Evolutionary conservation across 2,113 vertebrate species (phyloP), one percentile per base, ranked within the genome.

Genomic region (Cairina moschata): DNA sequence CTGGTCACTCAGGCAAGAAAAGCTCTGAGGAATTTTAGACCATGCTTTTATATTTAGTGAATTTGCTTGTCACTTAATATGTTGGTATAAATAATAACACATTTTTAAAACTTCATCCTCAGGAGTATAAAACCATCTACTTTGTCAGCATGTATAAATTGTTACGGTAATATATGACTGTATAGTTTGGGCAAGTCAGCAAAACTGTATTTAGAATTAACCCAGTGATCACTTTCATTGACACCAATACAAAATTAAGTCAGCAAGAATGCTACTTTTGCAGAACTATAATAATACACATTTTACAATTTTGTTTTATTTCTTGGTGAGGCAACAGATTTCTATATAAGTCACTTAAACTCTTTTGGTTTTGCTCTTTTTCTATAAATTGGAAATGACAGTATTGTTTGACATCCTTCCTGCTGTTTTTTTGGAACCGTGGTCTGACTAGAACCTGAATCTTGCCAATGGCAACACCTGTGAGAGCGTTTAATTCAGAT

Each of bases 161-260:
- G 54, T 67, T 86, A 21, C 50, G 93, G 86, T 86, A 90, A 90
- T 67, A 62, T 32, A 86, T 46, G 68, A 71, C 87, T 96, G 56
- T 62, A 91, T 1, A 44, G 71, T 86, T 94, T 65, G 44, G 60
- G 60, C 12, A 0, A 92, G 80, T 94, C 97, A 96, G 97, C 95
- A 95, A 78, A 96, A 88, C 36, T 76, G 67, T 50, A 88, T 80
- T 93, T 92, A 74, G 66, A 91, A 95, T 95, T 96, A 97, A 97
- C 63, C 10, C 36, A 74, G 36, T 95, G 83, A 92, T 96, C 94
- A 85, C 95, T 85, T 89, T 83, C 83, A 93, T 76, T 96, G 82
- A 80, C 83, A 94, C 59, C 62, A 94, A 67, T 4, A 60, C 79
- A 78, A 92, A 48, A 76, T 54, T 46, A 78, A 83, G 73, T 88